Evolutionary conservation across 2,113 vertebrate genomes (phyloP).

Genomic region (Megaceryle maxima): DNA sequence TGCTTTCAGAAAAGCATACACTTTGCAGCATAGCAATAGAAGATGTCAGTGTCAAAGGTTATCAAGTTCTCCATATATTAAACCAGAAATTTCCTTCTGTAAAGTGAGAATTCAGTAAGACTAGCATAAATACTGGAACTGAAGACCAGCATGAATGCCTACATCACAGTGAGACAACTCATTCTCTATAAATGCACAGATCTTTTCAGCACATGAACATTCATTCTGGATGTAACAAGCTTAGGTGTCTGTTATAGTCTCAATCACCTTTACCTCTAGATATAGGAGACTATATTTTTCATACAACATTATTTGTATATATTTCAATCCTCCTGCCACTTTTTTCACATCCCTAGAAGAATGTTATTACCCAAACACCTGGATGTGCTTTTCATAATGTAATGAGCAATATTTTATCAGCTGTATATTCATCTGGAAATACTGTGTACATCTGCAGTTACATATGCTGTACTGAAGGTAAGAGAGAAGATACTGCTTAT

Average conservation of each 20-base stretch:
- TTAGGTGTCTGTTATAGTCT: background rate
- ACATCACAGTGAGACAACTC: background rate
- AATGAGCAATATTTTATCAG: slow-evolving; percentile 20
- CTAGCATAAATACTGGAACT: background rate
- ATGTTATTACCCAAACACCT: slow-evolving; percentile 42
- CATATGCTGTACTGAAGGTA: background rate
- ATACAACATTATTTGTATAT: background rate
- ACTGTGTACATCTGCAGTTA: background rate
- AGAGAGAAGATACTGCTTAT: background rate
- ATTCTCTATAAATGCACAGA: background rate
- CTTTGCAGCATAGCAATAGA: background rate
- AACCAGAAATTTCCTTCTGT: background rate
- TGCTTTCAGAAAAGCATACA: background rate
- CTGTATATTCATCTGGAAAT: slow-evolving; percentile 19
- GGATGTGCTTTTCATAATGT: slow-evolving; percentile 29
- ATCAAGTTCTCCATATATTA: background rate
- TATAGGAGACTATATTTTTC: background rate
- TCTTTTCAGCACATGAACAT: background rate
- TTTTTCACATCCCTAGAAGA: background rate
- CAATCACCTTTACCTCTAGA: background rate
- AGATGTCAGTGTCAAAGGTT: background rate
- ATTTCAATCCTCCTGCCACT: background rate
- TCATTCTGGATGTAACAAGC: background rate
- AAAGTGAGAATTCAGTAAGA: background rate
- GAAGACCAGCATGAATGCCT: background rate